Conservation (phyloP, 2,888 invertebrate genomes). For the Thymelicus acteon region DNA sequence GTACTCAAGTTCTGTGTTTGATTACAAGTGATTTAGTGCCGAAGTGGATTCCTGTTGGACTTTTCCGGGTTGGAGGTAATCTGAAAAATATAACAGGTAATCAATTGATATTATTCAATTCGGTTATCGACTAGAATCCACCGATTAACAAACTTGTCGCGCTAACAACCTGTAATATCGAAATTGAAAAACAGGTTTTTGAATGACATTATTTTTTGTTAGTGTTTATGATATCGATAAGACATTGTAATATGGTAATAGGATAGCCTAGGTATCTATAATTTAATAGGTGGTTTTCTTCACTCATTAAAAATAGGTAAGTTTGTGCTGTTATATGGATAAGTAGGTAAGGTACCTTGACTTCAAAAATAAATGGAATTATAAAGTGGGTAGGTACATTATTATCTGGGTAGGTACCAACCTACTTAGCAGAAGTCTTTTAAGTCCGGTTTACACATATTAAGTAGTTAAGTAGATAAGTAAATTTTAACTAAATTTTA, state of each 20-base stretch:
- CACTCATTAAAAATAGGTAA: no score
- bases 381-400: no score
- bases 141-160: slow-evolving; percentile 22
- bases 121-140: neutral
- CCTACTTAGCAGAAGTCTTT: no score
- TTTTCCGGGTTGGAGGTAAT: slow-evolving; percentile 41
- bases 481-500: no score
- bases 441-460: no score
- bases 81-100: slow-evolving; percentile 35
- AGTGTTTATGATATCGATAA: slow-evolving; percentile 27
- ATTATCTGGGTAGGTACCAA: no score
- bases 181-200: slow-evolving; percentile 32
- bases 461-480: no score
- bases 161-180: slow-evolving; percentile 27
- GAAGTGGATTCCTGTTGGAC: slow-evolving; percentile 63
- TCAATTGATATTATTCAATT: neutral
- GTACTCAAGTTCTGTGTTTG: slow-evolving; percentile 41
- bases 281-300: no score
- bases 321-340: no score
- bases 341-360: no score
- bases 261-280: no score
- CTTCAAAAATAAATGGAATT: no score
- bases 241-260: neutral
- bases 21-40: slow-evolving; percentile 48
- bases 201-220: slow-evolving; percentile 26